These are phyloP conservation scores for Potamarius usumacintae DNA, from an alignment of 2,113 vertebrate species.

Conservation along the genomic window DNA sequence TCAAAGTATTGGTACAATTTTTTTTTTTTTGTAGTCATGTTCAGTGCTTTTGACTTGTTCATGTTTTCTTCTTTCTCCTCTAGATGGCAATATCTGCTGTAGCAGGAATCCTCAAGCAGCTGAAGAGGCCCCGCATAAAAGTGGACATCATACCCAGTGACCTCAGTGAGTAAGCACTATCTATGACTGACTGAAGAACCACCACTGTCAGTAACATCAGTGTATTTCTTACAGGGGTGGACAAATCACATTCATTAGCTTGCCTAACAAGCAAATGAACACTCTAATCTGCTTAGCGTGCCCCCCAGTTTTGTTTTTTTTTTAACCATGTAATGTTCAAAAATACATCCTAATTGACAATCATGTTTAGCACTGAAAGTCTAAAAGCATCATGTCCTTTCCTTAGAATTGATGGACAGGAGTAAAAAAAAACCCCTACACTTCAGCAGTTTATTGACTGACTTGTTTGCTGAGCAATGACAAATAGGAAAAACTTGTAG, in stretches of 20 bases:
- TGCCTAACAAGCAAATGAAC: background rate
- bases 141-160: slow-evolving; percentile 81
- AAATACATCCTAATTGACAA: background rate
- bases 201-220: background rate
- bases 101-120: slow-evolving; percentile 90
- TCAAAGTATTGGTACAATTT: background rate
- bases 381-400: background rate
- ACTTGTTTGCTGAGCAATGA: background rate
- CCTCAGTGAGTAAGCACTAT: slow-evolving; percentile 79
- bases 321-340: background rate
- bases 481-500: background rate
- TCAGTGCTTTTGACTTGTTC: background rate
- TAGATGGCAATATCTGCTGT: slow-evolving; percentile 94
- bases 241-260: background rate
- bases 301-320: background rate
- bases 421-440: background rate
- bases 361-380: background rate
- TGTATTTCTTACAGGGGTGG: background rate
- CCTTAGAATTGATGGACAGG: background rate
- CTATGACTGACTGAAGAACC: background rate
- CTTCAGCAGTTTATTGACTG: background rate
- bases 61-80: slow-evolving; percentile 21
- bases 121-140: slow-evolving; percentile 87
- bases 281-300: background rate
- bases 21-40: slow-evolving; percentile 1